A percentile compares a stretch with the other conserved stretches of the same genome.
Evolutionary conservation across 2,797 vertebrate genomes (phyloP).

Genomic region (Neoniphon sammara): DNA sequence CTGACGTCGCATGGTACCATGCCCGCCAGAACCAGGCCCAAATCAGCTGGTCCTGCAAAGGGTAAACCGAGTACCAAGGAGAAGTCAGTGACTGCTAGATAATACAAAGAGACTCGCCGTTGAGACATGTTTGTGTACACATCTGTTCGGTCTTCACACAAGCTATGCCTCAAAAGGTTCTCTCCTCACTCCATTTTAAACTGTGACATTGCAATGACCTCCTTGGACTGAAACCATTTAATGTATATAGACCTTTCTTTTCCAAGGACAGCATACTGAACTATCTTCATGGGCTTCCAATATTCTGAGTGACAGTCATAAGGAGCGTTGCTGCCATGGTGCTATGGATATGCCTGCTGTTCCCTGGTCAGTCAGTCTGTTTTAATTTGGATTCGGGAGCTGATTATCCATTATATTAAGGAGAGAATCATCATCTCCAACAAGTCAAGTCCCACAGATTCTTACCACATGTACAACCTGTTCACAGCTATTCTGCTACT

Average conservation of each 20-base stretch:
- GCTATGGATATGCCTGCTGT: slow-evolving; percentile 72
- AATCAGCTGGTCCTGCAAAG: slow-evolving; percentile 53
- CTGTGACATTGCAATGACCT: slow-evolving; percentile 53
- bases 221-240: slow-evolving; percentile 53
- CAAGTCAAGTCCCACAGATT: slow-evolving; percentile 42
- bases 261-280: slow-evolving; percentile 61
- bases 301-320: slow-evolving; percentile 53
- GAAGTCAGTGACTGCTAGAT: slow-evolving; percentile 75
- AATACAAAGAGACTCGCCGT: slow-evolving; percentile 74
- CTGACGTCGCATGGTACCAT: slow-evolving; percentile 47
- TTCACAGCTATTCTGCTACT: slow-evolving; percentile 57
- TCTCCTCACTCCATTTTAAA: slow-evolving; percentile 52
- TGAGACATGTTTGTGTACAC: slow-evolving; percentile 51
- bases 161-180: slow-evolving; percentile 69
- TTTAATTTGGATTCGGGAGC: slow-evolving; percentile 48
- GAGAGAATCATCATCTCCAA: slow-evolving; percentile 41
- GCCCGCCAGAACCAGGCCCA: slow-evolving; percentile 53
- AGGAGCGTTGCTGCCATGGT: slow-evolving; percentile 72
- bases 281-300: slow-evolving; percentile 75
- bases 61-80: slow-evolving; percentile 67
- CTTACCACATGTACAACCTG: slow-evolving; percentile 50
- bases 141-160: slow-evolving; percentile 63
- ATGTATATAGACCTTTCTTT: slow-evolving; percentile 54
- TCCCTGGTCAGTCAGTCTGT: slow-evolving; percentile 44
- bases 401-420: slow-evolving; percentile 1